Percentiles rank a stretch among this genome's conserved stretches.
These are phyloP conservation scores for Motacilla alba DNA, from an alignment of 2,113 vertebrate species.

Conservation along the genomic window DNA sequence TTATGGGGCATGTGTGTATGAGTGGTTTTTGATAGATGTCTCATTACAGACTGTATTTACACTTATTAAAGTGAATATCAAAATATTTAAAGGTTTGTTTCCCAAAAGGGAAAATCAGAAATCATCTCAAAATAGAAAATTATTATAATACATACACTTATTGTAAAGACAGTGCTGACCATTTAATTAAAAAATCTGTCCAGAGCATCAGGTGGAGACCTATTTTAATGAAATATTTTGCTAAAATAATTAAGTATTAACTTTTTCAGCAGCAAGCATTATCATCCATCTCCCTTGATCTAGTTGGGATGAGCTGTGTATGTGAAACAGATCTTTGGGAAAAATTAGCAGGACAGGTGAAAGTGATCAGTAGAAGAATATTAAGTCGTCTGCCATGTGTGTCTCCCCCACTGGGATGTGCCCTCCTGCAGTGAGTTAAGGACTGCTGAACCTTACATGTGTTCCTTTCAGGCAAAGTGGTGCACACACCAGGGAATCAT, in stretches of 20 bases:
- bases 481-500: fast-evolving
- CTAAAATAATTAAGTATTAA: background rate
- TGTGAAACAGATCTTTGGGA: background rate
- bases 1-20: background rate
- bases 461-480: background rate
- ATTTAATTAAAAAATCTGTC: background rate
- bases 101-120: background rate
- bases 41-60: background rate
- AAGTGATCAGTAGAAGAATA: background rate
- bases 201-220: background rate
- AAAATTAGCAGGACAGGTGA: background rate
- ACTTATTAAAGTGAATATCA: background rate
- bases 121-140: background rate
- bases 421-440: background rate
- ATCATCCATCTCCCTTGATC: background rate
- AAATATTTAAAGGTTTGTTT: background rate
- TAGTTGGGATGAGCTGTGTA: background rate
- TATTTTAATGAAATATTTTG: background rate
- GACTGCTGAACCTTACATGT: background rate
- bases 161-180: background rate
- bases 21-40: background rate
- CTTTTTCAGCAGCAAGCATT: background rate
- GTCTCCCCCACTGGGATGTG: background rate
- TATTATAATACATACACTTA: background rate
- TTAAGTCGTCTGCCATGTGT: background rate